A percentile compares a stretch with the other conserved stretches of the same genome.
Evolutionary conservation across 2,113 vertebrate genomes (phyloP).

Genomic region (Turdus rufiventris): DNA sequence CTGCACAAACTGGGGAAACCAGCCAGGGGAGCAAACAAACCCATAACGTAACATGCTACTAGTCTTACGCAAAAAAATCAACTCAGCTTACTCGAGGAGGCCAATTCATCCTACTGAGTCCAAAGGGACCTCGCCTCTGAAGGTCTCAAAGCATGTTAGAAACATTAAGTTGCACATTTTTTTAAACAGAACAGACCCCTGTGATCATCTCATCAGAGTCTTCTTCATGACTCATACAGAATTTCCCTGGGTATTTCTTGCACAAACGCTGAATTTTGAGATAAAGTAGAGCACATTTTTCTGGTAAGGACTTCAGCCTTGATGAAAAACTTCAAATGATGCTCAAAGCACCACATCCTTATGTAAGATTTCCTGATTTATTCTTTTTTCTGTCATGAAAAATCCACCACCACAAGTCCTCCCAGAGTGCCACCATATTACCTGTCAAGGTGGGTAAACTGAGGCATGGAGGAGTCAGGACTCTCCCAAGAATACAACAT

Average conservation of each 20-base stretch:
- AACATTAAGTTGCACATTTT: not conserved
- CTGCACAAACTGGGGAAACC: not conserved
- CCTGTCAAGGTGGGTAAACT: not conserved
- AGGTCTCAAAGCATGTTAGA: not conserved
- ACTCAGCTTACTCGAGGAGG: not conserved
- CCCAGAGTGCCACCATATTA: not conserved
- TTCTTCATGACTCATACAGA: not conserved
- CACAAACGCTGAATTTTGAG: not conserved
- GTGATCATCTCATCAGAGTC: not conserved
- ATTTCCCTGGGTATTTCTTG: not conserved
- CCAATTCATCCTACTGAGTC: not conserved
- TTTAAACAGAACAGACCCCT: not conserved
- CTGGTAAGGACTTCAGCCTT: not conserved
- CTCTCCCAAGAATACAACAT: not conserved
- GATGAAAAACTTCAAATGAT: not conserved
- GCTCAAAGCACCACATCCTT: not conserved
- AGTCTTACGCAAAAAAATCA: not conserved
- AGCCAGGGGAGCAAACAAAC: not conserved
- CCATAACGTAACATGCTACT: not conserved
- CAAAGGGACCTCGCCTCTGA: not conserved
- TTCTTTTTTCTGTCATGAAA: not conserved
- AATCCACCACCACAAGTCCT: not conserved
- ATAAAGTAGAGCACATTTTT: not conserved
- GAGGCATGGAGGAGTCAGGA: not conserved
- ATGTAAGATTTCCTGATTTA: not conserved